These are phyloP conservation scores for Morelia viridis DNA, from an alignment of 2,797 vertebrate genomes.

Conservation along the genomic window DNA sequence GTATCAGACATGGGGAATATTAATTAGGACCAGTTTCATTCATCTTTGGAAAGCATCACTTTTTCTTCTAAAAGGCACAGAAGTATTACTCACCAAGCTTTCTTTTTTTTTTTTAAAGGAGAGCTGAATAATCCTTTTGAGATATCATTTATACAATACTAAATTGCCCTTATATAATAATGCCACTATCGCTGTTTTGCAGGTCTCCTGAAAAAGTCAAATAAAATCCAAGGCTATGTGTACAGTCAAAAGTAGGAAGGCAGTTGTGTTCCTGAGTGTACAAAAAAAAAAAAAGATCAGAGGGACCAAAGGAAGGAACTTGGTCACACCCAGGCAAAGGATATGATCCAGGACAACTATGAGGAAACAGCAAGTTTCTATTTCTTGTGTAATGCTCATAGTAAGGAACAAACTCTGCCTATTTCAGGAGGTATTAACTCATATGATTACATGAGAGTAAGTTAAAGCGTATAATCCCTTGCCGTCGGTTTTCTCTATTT, in stretches of 20 bases:
- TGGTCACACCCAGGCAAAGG: background rate
- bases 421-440: background rate
- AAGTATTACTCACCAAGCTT: conserved; percentile 29
- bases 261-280: background rate
- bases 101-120: background rate
- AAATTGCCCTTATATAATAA: background rate
- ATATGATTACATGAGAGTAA: background rate
- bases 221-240: background rate
- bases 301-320: background rate
- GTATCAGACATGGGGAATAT: conserved; percentile 17
- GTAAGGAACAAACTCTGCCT: background rate
- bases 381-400: background rate
- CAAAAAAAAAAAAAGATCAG: background rate
- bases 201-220: background rate
- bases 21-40: conserved; percentile 32
- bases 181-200: background rate
- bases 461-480: background rate
- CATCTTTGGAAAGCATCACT: conserved; percentile 38
- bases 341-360: background rate
- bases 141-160: conserved; percentile 28
- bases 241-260: background rate
- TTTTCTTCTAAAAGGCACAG: conserved; percentile 51
- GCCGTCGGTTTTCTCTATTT: background rate
- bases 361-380: background rate
- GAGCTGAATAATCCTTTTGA: conserved; percentile 31